phyloP scores from a whole-genome alignment of 2,113 vertebrate genomes.

The Xenotilapia longispinis region DNA sequence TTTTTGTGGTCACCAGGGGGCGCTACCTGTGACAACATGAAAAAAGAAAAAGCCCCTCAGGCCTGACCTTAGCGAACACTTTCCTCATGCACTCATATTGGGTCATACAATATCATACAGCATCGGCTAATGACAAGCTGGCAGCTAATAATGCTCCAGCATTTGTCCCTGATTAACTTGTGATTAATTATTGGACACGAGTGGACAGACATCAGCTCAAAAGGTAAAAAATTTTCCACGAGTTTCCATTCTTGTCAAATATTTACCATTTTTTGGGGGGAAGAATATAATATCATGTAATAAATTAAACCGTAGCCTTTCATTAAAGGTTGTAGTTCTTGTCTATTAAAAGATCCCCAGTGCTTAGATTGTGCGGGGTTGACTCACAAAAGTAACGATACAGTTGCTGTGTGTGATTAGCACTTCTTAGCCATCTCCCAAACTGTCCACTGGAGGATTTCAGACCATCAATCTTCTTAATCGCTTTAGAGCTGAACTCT shows the following conservation, averaged over 20 bases:
- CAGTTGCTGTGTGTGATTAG: background rate
- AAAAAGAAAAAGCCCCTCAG: background rate
- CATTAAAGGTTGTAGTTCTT: background rate
- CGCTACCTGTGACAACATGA: background rate
- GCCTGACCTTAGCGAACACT: background rate
- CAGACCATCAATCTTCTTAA: background rate
- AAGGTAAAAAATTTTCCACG: background rate
- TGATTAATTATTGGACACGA: background rate
- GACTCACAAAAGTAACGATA: rapidly evolving
- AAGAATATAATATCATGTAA: background rate
- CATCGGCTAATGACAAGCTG: background rate
- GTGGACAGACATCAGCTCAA: background rate
- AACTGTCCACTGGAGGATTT: background rate
- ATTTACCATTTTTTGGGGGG: rapidly evolving
- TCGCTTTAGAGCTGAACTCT: background rate
- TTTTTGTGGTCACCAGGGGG: background rate
- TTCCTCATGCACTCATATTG: background rate
- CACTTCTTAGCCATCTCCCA: background rate
- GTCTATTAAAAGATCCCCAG: background rate
- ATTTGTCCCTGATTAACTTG: background rate
- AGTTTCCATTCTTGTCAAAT: background rate
- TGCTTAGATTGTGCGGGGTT: background rate
- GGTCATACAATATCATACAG: background rate
- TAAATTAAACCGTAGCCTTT: background rate
- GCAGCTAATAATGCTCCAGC: background rate